Conservation (phyloP, 1,140 invertebrate genomes). For the Archivesica marissinica region DNA sequence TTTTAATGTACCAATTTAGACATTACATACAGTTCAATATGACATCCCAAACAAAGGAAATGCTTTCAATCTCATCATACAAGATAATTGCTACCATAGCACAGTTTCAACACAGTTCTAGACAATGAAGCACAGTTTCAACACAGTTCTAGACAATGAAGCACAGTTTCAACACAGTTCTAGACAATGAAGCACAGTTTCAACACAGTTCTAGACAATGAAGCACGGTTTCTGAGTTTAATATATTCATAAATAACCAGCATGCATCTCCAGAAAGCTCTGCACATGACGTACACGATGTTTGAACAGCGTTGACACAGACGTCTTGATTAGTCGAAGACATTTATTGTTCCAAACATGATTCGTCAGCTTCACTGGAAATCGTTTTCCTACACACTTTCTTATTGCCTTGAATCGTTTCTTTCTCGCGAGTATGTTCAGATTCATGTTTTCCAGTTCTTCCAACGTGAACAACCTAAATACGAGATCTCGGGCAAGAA, state of each 20-base stretch:
- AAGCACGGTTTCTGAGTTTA: no score
- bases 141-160: no score
- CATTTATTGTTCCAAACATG: not conserved
- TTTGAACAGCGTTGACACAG: conserved; percentile 30
- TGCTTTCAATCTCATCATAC: no score
- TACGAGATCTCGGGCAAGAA: conserved; percentile 38
- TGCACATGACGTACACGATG: conserved; percentile 34
- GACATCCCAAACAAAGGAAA: no score
- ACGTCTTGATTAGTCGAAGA: not conserved
- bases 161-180: no score
- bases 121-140: no score
- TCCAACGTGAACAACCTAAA: conserved; percentile 49
- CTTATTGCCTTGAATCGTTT: conserved; percentile 35
- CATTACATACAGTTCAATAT: no score
- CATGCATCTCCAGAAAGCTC: conserved; percentile 29
- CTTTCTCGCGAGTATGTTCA: not conserved
- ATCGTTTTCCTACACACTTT: conserved; percentile 18
- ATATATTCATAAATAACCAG: not conserved
- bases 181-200: no score
- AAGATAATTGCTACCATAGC: no score
- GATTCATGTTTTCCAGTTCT: conserved; percentile 22
- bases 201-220: no score
- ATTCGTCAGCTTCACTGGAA: not conserved
- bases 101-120: no score
- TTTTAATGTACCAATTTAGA: no score